Base-by-base conservation (phyloP, 2,888 invertebrate genomes). In the Tipula vernalis region DNA sequence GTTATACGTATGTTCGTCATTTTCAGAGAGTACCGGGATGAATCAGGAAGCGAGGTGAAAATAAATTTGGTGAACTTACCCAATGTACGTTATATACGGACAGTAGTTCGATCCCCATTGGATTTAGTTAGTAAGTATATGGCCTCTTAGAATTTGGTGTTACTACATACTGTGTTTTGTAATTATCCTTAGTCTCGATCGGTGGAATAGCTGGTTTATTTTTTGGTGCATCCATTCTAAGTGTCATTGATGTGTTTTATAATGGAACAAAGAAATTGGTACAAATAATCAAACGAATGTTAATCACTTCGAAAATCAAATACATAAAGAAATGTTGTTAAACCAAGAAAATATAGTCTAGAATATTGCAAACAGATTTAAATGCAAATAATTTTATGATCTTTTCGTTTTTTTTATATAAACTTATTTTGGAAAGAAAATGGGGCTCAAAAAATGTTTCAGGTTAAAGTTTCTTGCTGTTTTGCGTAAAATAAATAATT, bases 111-210 rank as follows among this genome's bases (percentile, higher is more conserved):
- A 88, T 94, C 93, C 13, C 91, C 93, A 88, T 90, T 96, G 88
- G 95, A 95, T 90, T 91, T 95, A 88, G 93, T 95, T 15, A 95
- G 95, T 95, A 90, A 91, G 91, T 89, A 85, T 42, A 10, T 51
- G 51, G 84, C 5, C 39, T 28, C 39, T 3, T 39, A 39, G 5
- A 3, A 39, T 1, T 6, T 6, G 6, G 2, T 39, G 6, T 15
- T 39, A 41, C 47, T 36, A 10, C n/a, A 47, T 42, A 87, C 39
- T 28, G 86, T 36, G 42, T 42, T 41, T 71, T 71, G 28, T 3
- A 3, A 28, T 28, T 71, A 39, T 39, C 2, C 28, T 12, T 57
- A 91, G 91, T 91, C 87, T 90, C 91, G 1, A 89, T 91, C 86
- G 91, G 91, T 13, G 91, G 91, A 2, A 89, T 91, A 57, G 89